phyloP scores from a whole-genome alignment of 2,113 vertebrate genomes.

The Hypanus sabinus region DNA sequence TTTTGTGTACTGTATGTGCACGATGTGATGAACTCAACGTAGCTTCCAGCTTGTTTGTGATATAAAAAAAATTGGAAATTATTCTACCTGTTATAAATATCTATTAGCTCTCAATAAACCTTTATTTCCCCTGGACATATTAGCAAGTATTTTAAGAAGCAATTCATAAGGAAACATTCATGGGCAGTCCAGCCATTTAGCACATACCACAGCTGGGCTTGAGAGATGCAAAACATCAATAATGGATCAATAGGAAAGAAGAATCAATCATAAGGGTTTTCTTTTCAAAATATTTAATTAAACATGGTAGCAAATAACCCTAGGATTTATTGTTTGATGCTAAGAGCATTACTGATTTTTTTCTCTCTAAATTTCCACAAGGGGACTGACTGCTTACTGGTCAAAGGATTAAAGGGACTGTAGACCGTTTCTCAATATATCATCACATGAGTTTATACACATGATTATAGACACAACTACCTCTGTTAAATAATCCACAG shows the following conservation, averaged over 20 bases:
- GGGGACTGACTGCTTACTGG: constrained; percentile 62
- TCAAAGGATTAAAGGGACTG: constrained; percentile 73
- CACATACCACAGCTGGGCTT: constrained; percentile 63
- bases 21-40: neutral
- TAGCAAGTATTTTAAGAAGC: constrained; percentile 50
- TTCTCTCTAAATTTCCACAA: constrained; percentile 71
- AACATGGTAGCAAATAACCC: constrained; percentile 79
- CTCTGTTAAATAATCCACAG: constrained; percentile 74
- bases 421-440: constrained; percentile 87
- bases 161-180: constrained; percentile 56
- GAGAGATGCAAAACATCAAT: constrained; percentile 67
- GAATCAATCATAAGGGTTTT: constrained; percentile 81
- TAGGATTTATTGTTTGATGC: constrained; percentile 76
- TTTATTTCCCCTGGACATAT: constrained; percentile 36
- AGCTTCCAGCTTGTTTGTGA: neutral
- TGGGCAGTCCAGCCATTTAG: constrained; percentile 59
- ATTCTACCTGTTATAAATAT: neutral
- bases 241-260: constrained; percentile 68
- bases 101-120: neutral
- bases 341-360: constrained; percentile 84
- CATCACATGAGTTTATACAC: constrained; percentile 80
- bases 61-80: constrained; percentile 8
- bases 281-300: constrained; percentile 90
- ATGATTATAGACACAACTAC: constrained; percentile 75
- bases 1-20: neutral